Evolutionary conservation across 1,140 invertebrate species (phyloP), one percentile per base, ranked within the genome.

Genomic region (Medauroidea extradentata): DNA sequence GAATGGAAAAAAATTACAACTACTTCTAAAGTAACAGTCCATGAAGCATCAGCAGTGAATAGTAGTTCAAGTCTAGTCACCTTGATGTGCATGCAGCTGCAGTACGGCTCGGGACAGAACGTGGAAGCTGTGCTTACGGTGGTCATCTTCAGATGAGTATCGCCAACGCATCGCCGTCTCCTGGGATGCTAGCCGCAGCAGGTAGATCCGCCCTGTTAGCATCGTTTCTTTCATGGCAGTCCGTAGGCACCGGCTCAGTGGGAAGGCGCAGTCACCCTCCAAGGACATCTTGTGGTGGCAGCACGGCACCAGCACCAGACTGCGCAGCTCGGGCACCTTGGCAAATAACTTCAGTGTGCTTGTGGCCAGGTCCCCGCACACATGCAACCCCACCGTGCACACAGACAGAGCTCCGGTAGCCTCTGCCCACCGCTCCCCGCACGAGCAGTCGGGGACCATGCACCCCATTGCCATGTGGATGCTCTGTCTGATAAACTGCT

Each of bases 281-380:
- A 70, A 51, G 1, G 66, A 65, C 57, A 91, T 75, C 72, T 89
- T 90, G 73, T 94, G 91, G 68, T 94, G 94, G 66, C 92, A 95
- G 68, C 92, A 95, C 5, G 90, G 86, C 72, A 93, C 85, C 38
- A 93, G 81, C 42, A 87, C 79, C 13, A 93, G 65, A 18, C 80
- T 72, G 50, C 76, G 76, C 3, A 83, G 83, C 25, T 74, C 66
- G 23, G 78, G 67, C 73, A 87, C 82, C 63, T 81, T 74, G 14
- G 82, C 64, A 76, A 90, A 94, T 64, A 92, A 74, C 68, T 84
- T 80, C 13, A 91, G 79, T 19, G 88, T 83, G 21, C 82, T 81
- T 11, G 90, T 77, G 53, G 87, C 86, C 24, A 95, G 79, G 75
- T 93, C 89, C 0, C 88, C 91, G 73, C 92, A 95, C 8, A 90